Percentiles rank a stretch among this genome's conserved stretches.
These are phyloP conservation scores for Apotomis betuletana DNA, from an alignment of 2,888 invertebrate genomes.

Conservation along the genomic window DNA sequence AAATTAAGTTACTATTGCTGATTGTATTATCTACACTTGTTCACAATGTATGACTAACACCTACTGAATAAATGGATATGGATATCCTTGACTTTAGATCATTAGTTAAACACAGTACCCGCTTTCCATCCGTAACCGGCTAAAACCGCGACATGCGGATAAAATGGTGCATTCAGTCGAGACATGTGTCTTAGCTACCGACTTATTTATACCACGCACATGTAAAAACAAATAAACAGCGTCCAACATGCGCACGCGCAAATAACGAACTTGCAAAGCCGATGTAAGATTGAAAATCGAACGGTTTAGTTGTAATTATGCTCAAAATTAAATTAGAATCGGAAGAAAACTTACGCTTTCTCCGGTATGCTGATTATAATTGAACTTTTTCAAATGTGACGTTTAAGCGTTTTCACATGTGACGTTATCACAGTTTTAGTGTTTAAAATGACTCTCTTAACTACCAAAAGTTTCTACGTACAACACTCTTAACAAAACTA, in stretches of 20 bases:
- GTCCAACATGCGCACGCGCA: background rate
- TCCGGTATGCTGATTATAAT: background rate
- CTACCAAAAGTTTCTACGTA: no score
- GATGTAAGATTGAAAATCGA: background rate
- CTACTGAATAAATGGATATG: no score
- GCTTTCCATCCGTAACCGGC: no score
- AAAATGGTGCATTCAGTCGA: slow-evolving; percentile 12
- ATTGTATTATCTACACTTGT: no score
- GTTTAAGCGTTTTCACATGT: no score
- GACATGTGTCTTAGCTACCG: slow-evolving; percentile 20
- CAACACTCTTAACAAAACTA: no score
- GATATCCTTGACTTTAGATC: no score
- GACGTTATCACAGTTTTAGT: no score
- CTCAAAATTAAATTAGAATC: slow-evolving; percentile 16
- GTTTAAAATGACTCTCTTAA: no score
- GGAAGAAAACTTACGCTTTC: slow-evolving; percentile 6
- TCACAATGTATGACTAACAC: no score
- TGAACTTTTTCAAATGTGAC: background rate
- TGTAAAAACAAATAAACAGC: slow-evolving; percentile 28
- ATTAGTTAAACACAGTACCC: background rate
- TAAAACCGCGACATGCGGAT: background rate
- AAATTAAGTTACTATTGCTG: no score
- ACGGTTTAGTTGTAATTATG: background rate
- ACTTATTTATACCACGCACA: slow-evolving; percentile 26
- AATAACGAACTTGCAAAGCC: background rate